A percentile compares a stretch with the other conserved stretches of the same genome.
These are phyloP conservation scores for Drosophila longiperda DNA, from an alignment of 2,888 invertebrate genomes.

Conservation along the genomic window DNA sequence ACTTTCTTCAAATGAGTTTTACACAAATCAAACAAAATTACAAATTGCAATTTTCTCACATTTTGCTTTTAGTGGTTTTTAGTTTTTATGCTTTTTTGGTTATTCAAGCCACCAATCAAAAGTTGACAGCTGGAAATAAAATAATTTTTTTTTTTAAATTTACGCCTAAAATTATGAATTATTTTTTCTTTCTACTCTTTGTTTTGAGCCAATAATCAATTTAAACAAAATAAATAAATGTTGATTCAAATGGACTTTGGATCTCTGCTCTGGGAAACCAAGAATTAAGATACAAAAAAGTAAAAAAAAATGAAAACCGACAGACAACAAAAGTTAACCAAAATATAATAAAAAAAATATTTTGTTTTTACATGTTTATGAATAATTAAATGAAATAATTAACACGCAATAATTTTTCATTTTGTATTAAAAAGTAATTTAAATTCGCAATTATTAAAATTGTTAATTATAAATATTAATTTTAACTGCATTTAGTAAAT, in stretches of 20 bases:
- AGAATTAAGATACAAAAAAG: too few species aligned
- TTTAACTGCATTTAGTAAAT: not conserved
- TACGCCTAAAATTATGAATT: too few species aligned
- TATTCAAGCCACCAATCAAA: not conserved
- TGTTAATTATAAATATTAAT: not conserved
- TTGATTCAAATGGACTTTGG: too few species aligned
- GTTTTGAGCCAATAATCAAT: too few species aligned
- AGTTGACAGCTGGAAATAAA: too few species aligned
- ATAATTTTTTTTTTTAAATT: too few species aligned
- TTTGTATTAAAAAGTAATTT: not conserved
- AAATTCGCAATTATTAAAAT: not conserved
- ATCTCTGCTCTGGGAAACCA: too few species aligned
- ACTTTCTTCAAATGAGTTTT: slow-evolving; percentile 72
- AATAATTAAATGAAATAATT: not conserved
- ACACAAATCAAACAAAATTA: slow-evolving; percentile 37
- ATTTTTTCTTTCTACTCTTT: too few species aligned
- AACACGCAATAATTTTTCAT: not conserved
- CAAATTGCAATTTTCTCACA: not conserved
- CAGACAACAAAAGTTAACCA: not conserved
- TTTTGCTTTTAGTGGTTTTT: not conserved
- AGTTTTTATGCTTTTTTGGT: not conserved
- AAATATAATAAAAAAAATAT: not conserved
- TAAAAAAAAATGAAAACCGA: too few species aligned
- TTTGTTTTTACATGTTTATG: not conserved
- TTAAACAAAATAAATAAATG: too few species aligned